Conservation (phyloP, 2,797 vertebrate species). For the Taenioides sp. region DNA sequence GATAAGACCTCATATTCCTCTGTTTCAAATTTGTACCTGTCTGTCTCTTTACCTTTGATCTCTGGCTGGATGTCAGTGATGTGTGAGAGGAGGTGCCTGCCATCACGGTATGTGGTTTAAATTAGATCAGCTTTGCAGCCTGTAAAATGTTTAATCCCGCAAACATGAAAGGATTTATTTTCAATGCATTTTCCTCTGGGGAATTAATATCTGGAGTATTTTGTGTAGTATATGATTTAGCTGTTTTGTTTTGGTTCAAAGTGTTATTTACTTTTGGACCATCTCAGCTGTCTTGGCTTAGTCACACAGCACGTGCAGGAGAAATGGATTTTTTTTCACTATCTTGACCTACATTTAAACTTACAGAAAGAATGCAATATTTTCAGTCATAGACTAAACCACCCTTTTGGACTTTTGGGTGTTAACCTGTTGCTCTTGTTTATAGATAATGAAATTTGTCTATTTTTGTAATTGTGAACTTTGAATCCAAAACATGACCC, state of each 20-base stretch:
- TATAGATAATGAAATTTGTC: background rate
- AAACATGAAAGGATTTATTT: slow-evolving; percentile 51
- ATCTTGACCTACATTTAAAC: slow-evolving; percentile 8
- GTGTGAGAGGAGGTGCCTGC: slow-evolving; percentile 4
- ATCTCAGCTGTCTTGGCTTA: slow-evolving; percentile 17
- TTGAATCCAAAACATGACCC: background rate
- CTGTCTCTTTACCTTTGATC: slow-evolving; percentile 18
- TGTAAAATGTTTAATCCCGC: slow-evolving; percentile 33
- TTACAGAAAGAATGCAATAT: slow-evolving; percentile 1
- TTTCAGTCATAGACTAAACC: background rate
- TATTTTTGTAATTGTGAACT: background rate
- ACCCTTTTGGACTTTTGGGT: background rate
- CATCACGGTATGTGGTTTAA: slow-evolving; percentile 25
- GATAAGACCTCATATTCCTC: background rate
- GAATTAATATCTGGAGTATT: slow-evolving; percentile 54
- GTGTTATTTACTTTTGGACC: slow-evolving; percentile 44
- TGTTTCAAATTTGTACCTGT: slow-evolving; percentile 21
- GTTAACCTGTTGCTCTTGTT: background rate
- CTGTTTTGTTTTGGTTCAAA: slow-evolving; percentile 41
- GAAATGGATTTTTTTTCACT: slow-evolving; percentile 3
- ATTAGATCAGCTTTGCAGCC: slow-evolving; percentile 15
- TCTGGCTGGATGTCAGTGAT: slow-evolving; percentile 7
- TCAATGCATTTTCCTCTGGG: slow-evolving; percentile 35
- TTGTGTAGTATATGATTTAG: slow-evolving; percentile 41
- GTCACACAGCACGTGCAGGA: background rate